Base-by-base conservation (phyloP, 2,888 invertebrate species). In the Koerneria pararmatus region DNA sequence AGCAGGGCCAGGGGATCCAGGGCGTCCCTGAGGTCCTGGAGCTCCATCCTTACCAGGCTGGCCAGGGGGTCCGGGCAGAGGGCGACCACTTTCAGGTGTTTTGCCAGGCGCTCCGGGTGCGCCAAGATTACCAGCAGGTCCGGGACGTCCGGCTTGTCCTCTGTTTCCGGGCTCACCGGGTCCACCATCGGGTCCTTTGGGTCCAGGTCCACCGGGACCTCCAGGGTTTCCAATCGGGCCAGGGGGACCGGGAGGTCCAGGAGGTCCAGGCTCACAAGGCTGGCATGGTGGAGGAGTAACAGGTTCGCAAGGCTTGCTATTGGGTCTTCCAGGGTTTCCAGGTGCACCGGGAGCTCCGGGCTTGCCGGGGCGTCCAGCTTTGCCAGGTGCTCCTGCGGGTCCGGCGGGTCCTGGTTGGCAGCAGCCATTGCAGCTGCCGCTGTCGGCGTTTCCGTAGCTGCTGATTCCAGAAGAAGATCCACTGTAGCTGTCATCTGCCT, bases 281-380 rank as follows among this genome's bases (percentile, higher is more conserved):
- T 78, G 76, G 76, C 82, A 82, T 60, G 82, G 82, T 65, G 82
- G 80, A 63, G 80, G 80, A 53, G 82, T 82, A 68, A 80, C 71
- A 57, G 82, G 81, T 68, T 75, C 76, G 71, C 78, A 78, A 65
- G 78, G 77, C 74, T 74, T 72, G 72, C 73, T 72, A 66, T 78
- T 76, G 62, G 80, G 80, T 64, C 80, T 74, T 68, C 80, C 80
- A 63, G 80, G 80, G 69, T 79, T 80, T 70, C 81, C 81, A 59
- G 80, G 80, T 51, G 78, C 73, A 68, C 81, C 81, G 31, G 80
- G 79, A 59, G 81, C 77, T 71, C 80, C 80, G 58, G 79, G 80
- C 71, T 76, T 78, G 69, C 80, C 81, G 61, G 81, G 81, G 24
- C 74, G 68, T 58, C 82, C 82, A 31, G 74, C 74, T 37, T 70